Evolutionary conservation across 2,797 vertebrate species (phyloP), one percentile per base, ranked within the genome.

Genomic region (Chelidonichthys spinosus): DNA sequence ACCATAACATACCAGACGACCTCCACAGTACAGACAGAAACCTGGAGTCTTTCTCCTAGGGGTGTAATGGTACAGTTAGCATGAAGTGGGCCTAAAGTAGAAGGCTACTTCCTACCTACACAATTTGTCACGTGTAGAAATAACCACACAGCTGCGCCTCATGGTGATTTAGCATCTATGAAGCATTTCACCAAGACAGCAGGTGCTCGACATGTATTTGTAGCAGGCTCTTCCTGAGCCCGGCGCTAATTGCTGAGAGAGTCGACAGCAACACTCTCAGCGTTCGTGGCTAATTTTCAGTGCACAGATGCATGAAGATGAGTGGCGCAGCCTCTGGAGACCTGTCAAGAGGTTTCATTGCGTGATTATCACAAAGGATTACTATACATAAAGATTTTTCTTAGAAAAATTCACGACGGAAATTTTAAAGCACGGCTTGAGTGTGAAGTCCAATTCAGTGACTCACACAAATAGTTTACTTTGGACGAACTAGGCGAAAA

Each of bases 301-400:
- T 25, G 37, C 58, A 55, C 4, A 58, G 59, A 71, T 49, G 55
- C 67, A 69, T 49, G 37, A 53, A 70, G 69, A 79, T 58, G 56
- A 75, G 54, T n/a, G 44, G 66, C 15, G 44, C 3, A 61, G 49
- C 35, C 61, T 58, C 67, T 32, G 11, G 63, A 74, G 72, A 9
- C 37, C 25, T 43, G 56, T 76, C 35, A 25, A 50, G 7, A 63
- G 52, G 60, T 46, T 63, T 50, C 58, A 46, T 50, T 47, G 49
- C 66, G 50, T 66, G 52, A 74, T 85, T 11, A 67, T 72, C 44
- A 66, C 71, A 50, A 76, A 33, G 65, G 18, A 62, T n/a, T 63
- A 58, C 18, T 42, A 49, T 49, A 36, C 15, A 42, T 37, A 42
- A 35, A 25, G 18, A 67, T 35, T 76, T 53, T 25, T 25, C 25